Evolutionary conservation across 2,113 vertebrate genomes (phyloP).

Genomic region (Oryzias melastigma): DNA sequence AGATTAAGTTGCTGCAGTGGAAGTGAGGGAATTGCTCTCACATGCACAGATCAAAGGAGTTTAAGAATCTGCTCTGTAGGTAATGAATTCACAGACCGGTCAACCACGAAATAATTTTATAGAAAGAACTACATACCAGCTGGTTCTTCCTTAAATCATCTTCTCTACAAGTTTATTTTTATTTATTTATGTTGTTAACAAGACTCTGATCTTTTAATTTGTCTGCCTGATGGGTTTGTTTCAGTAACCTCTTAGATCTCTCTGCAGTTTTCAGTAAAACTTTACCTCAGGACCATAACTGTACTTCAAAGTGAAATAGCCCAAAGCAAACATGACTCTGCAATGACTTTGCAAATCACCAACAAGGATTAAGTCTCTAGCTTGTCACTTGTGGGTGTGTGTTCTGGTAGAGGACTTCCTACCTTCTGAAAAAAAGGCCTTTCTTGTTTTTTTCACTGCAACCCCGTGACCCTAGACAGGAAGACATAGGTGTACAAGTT

Average conservation of each 20-base stretch:
- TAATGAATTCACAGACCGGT: neutral
- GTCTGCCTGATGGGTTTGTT: slow-evolving; percentile 3
- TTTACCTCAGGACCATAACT: neutral
- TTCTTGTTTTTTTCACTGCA: too few species aligned
- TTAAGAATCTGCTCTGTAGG: neutral
- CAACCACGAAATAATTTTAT: neutral
- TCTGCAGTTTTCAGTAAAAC: slow-evolving; percentile 1
- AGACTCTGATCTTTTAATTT: neutral
- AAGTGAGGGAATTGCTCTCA: neutral
- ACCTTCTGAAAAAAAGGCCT: too few species aligned
- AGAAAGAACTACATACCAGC: neutral
- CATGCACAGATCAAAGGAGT: neutral
- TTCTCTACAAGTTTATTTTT: neutral
- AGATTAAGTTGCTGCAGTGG: slow-evolving; percentile 3
- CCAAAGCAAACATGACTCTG: too few species aligned
- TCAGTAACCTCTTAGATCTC: slow-evolving; percentile 15
- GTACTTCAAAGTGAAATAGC: neutral
- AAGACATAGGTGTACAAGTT: too few species aligned
- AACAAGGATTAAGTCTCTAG: too few species aligned
- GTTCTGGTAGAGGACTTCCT: too few species aligned
- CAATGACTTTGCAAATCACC: too few species aligned
- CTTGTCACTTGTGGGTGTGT: too few species aligned
- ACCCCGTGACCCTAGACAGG: too few species aligned
- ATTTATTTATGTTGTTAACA: neutral
- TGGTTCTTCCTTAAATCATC: neutral